Base-by-base conservation (phyloP, 1,140 invertebrate species). In the Bilobella aurantiaca region DNA sequence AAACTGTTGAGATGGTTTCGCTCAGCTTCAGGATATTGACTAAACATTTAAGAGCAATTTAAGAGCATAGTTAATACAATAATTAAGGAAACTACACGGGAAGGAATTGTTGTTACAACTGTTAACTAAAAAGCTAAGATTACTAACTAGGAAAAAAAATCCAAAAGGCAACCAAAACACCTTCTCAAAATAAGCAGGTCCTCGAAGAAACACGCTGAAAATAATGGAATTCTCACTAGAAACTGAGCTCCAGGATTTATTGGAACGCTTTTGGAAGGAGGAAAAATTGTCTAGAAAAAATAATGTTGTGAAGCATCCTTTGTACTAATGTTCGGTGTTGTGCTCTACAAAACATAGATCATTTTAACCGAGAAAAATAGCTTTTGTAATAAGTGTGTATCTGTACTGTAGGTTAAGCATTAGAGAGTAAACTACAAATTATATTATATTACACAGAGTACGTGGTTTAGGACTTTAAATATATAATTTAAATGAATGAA, bases 301-400 rank as follows among this genome's bases (percentile, higher is more conserved):
- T n/a, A n/a, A 42, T 8, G 37, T n/a, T 12, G 37, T 12, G 37
- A 42, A 42, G 8, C 8, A 8, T 42, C 49, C 5, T 53, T 53
- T 53, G 49, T 53, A 53, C 49, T 53, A 53, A 12, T 53, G 25
- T 53, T 53, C 23, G 49, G 49, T 53, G 49, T 53, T 53, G 49
- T 53, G 49, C 49, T 53, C 49, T 53, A 14, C 49, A 16, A 23
- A 23, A 18, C 8, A 53, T 53, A 23, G 49, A 53, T 23, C 8
- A 12, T 23, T 53, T 5, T 16, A 23, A 8, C 49, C 3, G 25
- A 12, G 5, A 53, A 16, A 53, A 53, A 53, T 53, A 53, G 49
- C 12, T 53, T 53, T 53, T 53, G 49, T 53, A 53, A 53, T 23
- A 23, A 16, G 21, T 16, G 49, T 14, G 21, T 23, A 5, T 8